Evolutionary conservation across 2,797 vertebrate species (phyloP).

Genomic region (Girardinus metallicus): DNA sequence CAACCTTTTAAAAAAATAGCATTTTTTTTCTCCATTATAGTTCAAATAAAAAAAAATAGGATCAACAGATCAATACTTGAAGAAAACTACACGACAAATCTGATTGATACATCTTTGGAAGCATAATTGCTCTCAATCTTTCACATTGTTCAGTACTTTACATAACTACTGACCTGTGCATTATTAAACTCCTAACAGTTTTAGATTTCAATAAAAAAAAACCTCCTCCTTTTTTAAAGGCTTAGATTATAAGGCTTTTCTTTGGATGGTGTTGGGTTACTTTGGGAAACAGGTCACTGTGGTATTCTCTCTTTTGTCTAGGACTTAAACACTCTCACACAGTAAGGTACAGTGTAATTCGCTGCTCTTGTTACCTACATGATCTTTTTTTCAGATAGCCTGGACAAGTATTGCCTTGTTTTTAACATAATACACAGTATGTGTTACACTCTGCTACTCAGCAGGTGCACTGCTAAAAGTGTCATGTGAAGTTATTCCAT

Average conservation of each 20-base stretch:
- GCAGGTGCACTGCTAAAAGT: conserved; percentile 19
- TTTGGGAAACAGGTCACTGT: conserved; percentile 50
- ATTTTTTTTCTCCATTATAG: not conserved
- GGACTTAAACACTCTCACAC: conserved; percentile 12
- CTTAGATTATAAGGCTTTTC: conserved; percentile 5
- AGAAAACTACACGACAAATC: not conserved
- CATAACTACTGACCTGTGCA: not conserved
- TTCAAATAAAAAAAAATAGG: not conserved
- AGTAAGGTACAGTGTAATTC: conserved; percentile 4
- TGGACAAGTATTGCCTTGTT: conserved; percentile 12
- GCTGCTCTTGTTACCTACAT: conserved; percentile 36
- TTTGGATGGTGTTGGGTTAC: conserved; percentile 54
- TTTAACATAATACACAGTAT: not conserved
- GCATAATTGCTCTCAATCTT: not conserved
- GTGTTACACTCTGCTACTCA: conserved; percentile 2
- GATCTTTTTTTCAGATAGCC: conserved; percentile 11
- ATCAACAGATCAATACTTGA: not conserved
- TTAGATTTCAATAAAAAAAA: not conserved
- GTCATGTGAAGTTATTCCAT: conserved; percentile 18
- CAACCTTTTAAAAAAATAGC: not conserved
- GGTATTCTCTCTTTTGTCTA: conserved; percentile 32
- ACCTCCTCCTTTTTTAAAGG: not conserved
- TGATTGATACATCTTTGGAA: not conserved
- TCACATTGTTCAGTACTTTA: not conserved
- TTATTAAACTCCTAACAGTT: not conserved